Evolutionary conservation across 2,888 invertebrate genomes (phyloP).

Genomic region (Pyralis farinalis): DNA sequence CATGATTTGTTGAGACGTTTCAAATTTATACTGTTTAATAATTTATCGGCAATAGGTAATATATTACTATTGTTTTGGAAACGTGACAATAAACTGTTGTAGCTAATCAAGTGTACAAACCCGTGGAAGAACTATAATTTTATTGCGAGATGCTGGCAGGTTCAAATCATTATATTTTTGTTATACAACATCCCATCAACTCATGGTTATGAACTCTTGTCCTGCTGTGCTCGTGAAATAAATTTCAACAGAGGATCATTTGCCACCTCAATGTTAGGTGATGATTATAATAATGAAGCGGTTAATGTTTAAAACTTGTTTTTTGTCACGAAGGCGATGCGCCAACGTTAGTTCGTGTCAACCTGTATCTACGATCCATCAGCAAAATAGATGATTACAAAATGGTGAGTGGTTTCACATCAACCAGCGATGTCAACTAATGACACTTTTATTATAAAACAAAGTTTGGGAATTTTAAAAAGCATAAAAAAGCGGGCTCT

Average conservation of each 20-base stretch:
- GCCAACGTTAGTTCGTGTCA: constrained; percentile 94
- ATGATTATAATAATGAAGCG: constrained; percentile 18
- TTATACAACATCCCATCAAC: constrained; percentile 53
- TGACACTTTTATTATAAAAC: constrained; percentile 63
- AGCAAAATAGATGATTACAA: constrained; percentile 99
- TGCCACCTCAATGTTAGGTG: constrained; percentile 13
- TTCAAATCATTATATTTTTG: constrained; percentile 46
- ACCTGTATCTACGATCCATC: constrained; percentile 98
- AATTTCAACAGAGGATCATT: constrained; percentile 3
- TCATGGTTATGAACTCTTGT: constrained; percentile 12
- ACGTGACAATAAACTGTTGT: too few species aligned
- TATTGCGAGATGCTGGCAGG: constrained; percentile 10
- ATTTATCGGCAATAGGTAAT: too few species aligned
- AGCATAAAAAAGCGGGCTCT: background rate
- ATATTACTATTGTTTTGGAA: too few species aligned
- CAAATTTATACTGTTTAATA: too few species aligned
- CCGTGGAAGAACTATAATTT: too few species aligned
- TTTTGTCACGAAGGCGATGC: constrained; percentile 85
- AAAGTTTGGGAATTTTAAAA: constrained; percentile 31
- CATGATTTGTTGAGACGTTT: too few species aligned
- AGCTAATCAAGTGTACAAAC: too few species aligned
- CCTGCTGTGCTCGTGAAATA: constrained; percentile 4
- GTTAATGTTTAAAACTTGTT: constrained; percentile 46
- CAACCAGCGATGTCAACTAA: constrained; percentile 29
- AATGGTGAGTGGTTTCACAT: constrained; percentile 92